These are phyloP conservation scores for Machaerirhynchus nigripectus DNA, from an alignment of 2,113 vertebrate genomes.

Conservation along the genomic window DNA sequence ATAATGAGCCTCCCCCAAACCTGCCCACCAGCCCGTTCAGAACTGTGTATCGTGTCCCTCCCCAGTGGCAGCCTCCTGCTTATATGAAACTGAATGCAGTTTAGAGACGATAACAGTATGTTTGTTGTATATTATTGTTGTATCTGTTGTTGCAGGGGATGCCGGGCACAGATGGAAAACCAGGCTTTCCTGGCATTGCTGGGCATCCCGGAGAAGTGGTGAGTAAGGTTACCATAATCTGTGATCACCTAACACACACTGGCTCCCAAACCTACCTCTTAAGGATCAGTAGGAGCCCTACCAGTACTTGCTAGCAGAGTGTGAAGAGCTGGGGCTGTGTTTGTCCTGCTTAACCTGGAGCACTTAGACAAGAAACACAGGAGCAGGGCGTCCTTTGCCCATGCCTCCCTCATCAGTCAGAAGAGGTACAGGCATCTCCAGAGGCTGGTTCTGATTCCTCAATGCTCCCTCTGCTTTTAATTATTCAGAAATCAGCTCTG, in stretches of 20 bases:
- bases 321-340: neutral
- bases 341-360: neutral
- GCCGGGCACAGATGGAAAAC: neutral
- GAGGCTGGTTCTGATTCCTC: neutral
- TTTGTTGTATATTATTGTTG: neutral
- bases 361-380: neutral
- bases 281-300: neutral
- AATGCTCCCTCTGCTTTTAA: neutral
- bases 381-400: neutral
- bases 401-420: neutral
- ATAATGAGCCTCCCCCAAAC: neutral
- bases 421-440: neutral
- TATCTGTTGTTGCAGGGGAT: neutral
- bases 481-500: neutral
- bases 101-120: neutral
- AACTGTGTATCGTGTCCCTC: accelerated
- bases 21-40: neutral
- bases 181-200: conserved; percentile 34
- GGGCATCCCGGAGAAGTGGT: conserved; percentile 14
- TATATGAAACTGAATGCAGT: neutral
- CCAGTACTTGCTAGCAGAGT: accelerated
- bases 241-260: neutral
- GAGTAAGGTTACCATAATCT: neutral
- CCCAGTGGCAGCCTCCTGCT: neutral
- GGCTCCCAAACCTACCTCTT: neutral